Percentiles rank a stretch among this genome's conserved stretches.
These are phyloP conservation scores for Nemotelus nigrinus DNA, from an alignment of 2,888 invertebrate genomes.

Conservation along the genomic window DNA sequence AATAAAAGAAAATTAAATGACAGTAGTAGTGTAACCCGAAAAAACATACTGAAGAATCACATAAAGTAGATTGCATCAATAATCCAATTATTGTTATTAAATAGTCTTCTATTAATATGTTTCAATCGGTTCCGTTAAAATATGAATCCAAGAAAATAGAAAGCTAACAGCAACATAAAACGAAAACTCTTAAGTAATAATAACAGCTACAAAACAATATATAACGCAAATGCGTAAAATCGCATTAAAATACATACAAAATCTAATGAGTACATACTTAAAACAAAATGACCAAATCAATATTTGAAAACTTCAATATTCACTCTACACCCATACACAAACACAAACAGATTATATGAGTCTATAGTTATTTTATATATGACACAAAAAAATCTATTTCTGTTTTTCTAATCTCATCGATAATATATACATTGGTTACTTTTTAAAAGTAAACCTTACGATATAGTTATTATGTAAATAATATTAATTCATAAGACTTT, in stretches of 20 bases:
- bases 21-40: neutral
- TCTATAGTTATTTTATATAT: neutral
- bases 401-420: conserved; percentile 29
- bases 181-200: neutral
- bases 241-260: neutral
- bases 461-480: neutral
- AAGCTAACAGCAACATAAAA: neutral
- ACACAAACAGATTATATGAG: no score
- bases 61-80: conserved; percentile 28
- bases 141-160: conserved; percentile 7
- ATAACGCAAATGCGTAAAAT: neutral
- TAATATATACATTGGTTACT: neutral
- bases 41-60: conserved; percentile 16
- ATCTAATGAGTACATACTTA: neutral
- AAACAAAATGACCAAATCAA: conserved; percentile 12
- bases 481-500: conserved; percentile 14
- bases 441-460: no score
- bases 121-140: conserved; percentile 21
- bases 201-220: neutral
- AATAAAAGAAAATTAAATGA: conserved; percentile 1
- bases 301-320: conserved; percentile 4
- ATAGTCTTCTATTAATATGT: conserved; percentile 25
- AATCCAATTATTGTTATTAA: conserved; percentile 25
- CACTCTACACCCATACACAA: no score
- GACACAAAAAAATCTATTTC: neutral